Evolutionary conservation across 1,140 invertebrate genomes (phyloP), one percentile per base, ranked within the genome.

Genomic region (Akabosia matsudoensis): DNA sequence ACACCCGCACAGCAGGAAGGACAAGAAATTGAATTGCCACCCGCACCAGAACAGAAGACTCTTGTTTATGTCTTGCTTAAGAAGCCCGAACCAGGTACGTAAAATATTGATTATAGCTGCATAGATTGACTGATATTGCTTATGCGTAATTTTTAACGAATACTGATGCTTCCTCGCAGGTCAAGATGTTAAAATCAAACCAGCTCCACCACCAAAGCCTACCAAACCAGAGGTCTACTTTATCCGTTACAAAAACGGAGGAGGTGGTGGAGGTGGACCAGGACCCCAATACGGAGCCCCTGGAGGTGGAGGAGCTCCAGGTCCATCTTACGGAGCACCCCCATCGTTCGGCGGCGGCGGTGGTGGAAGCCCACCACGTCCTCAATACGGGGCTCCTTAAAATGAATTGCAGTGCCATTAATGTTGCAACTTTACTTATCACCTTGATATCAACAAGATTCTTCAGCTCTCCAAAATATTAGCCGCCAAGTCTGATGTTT

Each of bases 311-410:
- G 73, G 78, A 67, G 77, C 54, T 33, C 56, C 37, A 56, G 73
- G 78, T 30, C 24, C 24, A 16, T 28, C 24, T 10, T 67, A 67
- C 74, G 77, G 76, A 52, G 78, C 67, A 76, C 74, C 75, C 54
- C 33, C 64, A 18, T 51, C 51, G 31, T 45, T 75, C n/a, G 67
- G 70, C 22, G 70, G 75, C 52, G 75, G 74, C 73, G 74, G 74
- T 34, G 75, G 79, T 14, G 74, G 77, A 45, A 76, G 76, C 73
- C 78, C 74, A 74, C 76, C 61, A 67, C 61, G 61, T n/a, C n/a
- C 24, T 30, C 74, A 78, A 70, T 72, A 72, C 33, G 70, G 70
- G 45, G 70, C 70, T 16, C 33, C 33, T 4, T 72, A 72, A 72
- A 14, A 22, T 28, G 14, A 13, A 13, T n/a, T 3, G 13, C 10